These are phyloP conservation scores for Brachionus plicatilis DNA, from an alignment of 1,140 invertebrate species.

Conservation along the genomic window DNA sequence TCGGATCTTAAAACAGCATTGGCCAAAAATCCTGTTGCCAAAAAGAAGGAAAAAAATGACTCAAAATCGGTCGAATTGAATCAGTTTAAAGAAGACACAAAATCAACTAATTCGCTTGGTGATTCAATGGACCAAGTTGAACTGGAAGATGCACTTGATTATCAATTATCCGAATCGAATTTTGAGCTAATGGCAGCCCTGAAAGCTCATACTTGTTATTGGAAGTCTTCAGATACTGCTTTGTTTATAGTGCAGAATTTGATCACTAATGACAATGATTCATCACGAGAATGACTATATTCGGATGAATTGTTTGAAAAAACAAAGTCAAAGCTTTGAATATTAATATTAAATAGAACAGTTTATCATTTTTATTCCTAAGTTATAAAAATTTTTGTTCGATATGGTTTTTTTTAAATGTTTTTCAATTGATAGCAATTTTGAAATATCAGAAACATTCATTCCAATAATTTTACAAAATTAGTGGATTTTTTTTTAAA, in stretches of 20 bases:
- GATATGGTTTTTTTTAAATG: neutral
- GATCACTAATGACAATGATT: neutral
- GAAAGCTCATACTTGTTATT: slow-evolving; percentile 68
- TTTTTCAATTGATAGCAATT: neutral
- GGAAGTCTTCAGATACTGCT: slow-evolving; percentile 66
- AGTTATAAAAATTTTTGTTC: neutral
- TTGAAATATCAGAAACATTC: neutral
- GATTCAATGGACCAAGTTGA: slow-evolving; percentile 47
- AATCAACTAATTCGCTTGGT: neutral
- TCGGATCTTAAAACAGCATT: slow-evolving; percentile 5
- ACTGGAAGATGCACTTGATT: slow-evolving; percentile 64
- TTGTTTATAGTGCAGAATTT: slow-evolving; percentile 61
- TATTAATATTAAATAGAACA: neutral
- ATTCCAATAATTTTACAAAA: neutral
- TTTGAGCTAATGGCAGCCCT: slow-evolving; percentile 64
- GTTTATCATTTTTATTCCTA: neutral
- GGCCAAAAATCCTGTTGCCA: neutral
- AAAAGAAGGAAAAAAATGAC: slow-evolving; percentile 26
- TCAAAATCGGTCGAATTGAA: slow-evolving; percentile 25
- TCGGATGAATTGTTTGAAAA: neutral
- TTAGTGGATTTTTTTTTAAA: neutral
- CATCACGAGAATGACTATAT: neutral
- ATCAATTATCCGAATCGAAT: slow-evolving; percentile 62
- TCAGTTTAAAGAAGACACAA: slow-evolving; percentile 30
- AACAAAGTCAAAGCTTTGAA: neutral